Percentiles rank a stretch among this genome's conserved stretches.
These are phyloP conservation scores for Polydesmus complanatus DNA, from an alignment of 2,888 invertebrate species.

Conservation along the genomic window DNA sequence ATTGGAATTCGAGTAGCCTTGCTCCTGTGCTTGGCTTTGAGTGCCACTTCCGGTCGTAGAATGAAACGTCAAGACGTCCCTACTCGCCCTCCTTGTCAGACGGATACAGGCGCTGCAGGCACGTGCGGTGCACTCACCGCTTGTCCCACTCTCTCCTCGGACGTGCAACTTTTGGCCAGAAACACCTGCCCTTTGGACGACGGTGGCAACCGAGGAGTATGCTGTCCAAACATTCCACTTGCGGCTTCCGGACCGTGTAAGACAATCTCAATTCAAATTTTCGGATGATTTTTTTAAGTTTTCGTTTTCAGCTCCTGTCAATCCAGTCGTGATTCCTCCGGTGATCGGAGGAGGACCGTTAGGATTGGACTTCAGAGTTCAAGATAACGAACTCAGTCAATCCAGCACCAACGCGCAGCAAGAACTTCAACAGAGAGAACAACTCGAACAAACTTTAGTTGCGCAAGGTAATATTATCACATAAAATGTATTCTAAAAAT, in stretches of 20 bases:
- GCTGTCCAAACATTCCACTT: slow-evolving; percentile 7
- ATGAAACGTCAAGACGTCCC: background rate
- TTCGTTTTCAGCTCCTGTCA: background rate
- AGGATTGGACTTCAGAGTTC: background rate
- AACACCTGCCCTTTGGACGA: slow-evolving; percentile 3
- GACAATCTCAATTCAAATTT: slow-evolving; percentile 1
- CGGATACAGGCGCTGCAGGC: slow-evolving; percentile 6
- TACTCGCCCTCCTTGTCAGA: slow-evolving; percentile 6
- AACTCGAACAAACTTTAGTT: background rate
- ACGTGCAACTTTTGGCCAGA: background rate
- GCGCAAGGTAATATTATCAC: background rate
- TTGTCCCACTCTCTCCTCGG: background rate
- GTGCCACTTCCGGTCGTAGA: background rate
- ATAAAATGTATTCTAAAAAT: too few relatives aligned
- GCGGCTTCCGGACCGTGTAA: background rate
- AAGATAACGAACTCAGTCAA: background rate
- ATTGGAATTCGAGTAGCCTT: too few relatives aligned
- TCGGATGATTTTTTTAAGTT: background rate
- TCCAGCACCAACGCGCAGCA: background rate
- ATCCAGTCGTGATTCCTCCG: background rate
- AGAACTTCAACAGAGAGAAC: background rate
- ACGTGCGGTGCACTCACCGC: background rate
- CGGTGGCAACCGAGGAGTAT: slow-evolving; percentile 5
- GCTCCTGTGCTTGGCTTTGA: background rate
- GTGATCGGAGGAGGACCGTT: background rate